Base-by-base conservation (phyloP, 1,140 invertebrate species). In the Hestina assimilis region DNA sequence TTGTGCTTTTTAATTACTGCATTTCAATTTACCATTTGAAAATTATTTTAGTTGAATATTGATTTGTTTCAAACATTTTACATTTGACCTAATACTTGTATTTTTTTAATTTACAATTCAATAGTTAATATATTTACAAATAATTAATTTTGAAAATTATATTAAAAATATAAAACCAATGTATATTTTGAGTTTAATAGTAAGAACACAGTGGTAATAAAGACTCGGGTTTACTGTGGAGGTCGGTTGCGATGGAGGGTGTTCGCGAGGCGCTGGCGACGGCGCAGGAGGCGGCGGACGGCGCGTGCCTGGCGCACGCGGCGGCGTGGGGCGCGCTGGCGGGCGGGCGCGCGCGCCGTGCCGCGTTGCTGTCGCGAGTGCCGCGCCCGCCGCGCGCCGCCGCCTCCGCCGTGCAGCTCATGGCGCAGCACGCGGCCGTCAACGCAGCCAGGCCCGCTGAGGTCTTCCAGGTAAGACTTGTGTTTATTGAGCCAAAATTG, bases 201-300 rank as follows among this genome's bases (percentile, higher is more conserved):
- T n/a, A n/a, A n/a, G n/a, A n/a, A n/a, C n/a, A n/a, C n/a, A n/a
- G n/a, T n/a, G n/a, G n/a, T n/a, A n/a, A n/a, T n/a, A n/a, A n/a
- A n/a, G n/a, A n/a, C n/a, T n/a, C n/a, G n/a, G n/a, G n/a, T n/a
- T n/a, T n/a, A n/a, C 26, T 9, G 4, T 45, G 8, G 6, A 96
- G 94, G 61, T 89, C 93, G 53, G 93, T 96, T 72, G 95, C 96
- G 0, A 83, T 95, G 66, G 91, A 91, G 50, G 94, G 95, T 20
- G 89, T 97, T 9, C 93, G 93, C 69, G 96, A 97, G 90, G 94
- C 96, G 7, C 93, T 97, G 51, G 93, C 93, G 80, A 90, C 96
- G 67, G 95, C 96, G n/a, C 96, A 97, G 82, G 94, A 96, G 88
- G 93, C 93, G 28, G 95, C 93, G 54, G 96, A 97, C 76, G 93